phyloP scores from a whole-genome alignment of 37 sponge, comb jelly and placozoan genomes.

The Corticium candelabrum region DNA sequence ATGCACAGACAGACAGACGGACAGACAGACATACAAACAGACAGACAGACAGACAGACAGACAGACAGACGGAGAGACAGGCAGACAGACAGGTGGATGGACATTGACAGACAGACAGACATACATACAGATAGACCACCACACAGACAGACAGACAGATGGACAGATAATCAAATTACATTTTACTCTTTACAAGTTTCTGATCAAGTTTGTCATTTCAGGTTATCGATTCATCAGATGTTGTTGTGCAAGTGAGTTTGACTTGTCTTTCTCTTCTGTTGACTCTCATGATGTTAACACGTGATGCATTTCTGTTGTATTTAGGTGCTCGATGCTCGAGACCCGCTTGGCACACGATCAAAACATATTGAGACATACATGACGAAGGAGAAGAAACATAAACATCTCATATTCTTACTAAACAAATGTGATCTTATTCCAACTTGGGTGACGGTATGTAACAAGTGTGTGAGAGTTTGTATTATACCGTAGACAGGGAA shows the following conservation, averaged over 20 bases:
- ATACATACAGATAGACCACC: too few relatives aligned
- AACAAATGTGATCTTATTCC: constrained; percentile 99
- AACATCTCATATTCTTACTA: constrained; percentile 82
- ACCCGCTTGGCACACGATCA: constrained; percentile 88
- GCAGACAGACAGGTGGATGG: too few relatives aligned
- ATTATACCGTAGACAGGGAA: too few relatives aligned
- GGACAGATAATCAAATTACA: too few relatives aligned
- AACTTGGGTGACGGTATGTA: constrained; percentile 90
- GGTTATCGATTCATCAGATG: constrained; percentile 83
- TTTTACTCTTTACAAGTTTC: background rate
- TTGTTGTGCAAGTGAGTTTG: constrained; percentile 65
- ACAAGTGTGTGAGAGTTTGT: too few relatives aligned
- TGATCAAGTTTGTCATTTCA: background rate
- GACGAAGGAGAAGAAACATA: constrained; percentile 87
- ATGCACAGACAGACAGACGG: too few relatives aligned
- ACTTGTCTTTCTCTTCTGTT: background rate
- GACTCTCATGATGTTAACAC: background rate
- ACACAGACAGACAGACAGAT: too few relatives aligned
- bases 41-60: too few relatives aligned
- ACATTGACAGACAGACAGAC: too few relatives aligned
- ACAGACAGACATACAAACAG: too few relatives aligned
- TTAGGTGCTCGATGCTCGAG: constrained; percentile 90
- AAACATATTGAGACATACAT: constrained; percentile 73
- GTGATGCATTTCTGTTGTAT: background rate
- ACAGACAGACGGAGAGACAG: too few relatives aligned